Base-by-base conservation (phyloP, 2,888 invertebrate genomes). In the Norana najaformis region DNA sequence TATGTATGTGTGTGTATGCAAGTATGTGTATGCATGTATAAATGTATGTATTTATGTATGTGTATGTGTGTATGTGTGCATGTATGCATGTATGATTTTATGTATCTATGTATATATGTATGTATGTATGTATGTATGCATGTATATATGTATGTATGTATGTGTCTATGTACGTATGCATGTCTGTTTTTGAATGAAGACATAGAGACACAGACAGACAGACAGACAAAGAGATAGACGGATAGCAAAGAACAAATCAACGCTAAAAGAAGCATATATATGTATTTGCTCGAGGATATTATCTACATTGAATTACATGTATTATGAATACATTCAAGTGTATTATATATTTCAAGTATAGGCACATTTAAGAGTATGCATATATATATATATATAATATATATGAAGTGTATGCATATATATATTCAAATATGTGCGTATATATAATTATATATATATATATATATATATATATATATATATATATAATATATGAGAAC, bases 181-280 rank as follows among this genome's bases (percentile, higher is more conserved):
- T 23, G 47, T 3, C 20, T 47, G 47, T 23, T 23, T 47, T 20
- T 23, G 41, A 47, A 89, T 1, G 88, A 85, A 89, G 69, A 89
- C 36, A 89, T 30, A 89, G 89, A 89, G 83, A 89, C 88, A 89
- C 30, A 83, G 89, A 83, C 11, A 89, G 69, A 83, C 34, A 47
- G 30, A 41, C 8, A 89, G 47, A 89, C 8, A 89, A 13, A 89
- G 4, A 89, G 5, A 89, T 3, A 89, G 34, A 89, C 20, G 53
- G 89, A 89, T 2, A 89, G 18, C 69, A 69, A n/a, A n/a, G 69
- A n/a, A 69, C 30, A 69, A 69, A 69, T 69, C 69, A 8, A 69
- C 11, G 30, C 69, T 30, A 30, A n/a, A 2, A 69, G n/a, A n/a
- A n/a, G n/a, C 30, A n/a, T n/a, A 69, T 16, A 69, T 69, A 69